Evolutionary conservation across 2,888 invertebrate genomes (phyloP).

Genomic region (Diogma glabrata): DNA sequence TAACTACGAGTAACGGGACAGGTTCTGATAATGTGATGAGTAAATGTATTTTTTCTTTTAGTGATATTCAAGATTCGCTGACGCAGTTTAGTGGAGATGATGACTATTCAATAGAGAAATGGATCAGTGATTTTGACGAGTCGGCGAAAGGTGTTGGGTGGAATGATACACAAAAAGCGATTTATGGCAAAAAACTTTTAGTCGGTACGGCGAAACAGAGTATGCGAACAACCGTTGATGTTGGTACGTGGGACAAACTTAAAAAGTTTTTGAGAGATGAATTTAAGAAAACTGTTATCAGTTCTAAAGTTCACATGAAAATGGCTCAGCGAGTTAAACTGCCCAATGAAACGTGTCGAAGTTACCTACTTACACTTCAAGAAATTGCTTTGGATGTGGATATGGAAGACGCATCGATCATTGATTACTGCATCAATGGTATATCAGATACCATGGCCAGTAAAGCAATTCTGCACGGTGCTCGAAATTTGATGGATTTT

Average conservation of each 20-base stretch:
- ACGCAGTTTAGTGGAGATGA: too few species aligned
- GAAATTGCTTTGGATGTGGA: neutral
- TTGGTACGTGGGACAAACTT: neutral
- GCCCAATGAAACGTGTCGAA: neutral
- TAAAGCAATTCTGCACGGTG: slow-evolving; percentile 13
- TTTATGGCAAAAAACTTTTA: neutral
- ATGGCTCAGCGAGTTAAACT: neutral
- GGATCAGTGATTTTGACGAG: too few species aligned
- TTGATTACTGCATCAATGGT: slow-evolving; percentile 7
- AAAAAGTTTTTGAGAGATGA: neutral
- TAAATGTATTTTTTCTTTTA: too few species aligned
- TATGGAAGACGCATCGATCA: neutral
- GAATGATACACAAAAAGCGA: neutral
- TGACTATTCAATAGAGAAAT: too few species aligned
- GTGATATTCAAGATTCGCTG: too few species aligned
- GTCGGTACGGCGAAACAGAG: neutral
- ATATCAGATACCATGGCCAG: slow-evolving; percentile 9
- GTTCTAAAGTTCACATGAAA: neutral
- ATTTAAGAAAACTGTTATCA: neutral
- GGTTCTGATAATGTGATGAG: too few species aligned
- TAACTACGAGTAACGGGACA: too few species aligned
- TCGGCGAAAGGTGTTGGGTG: neutral
- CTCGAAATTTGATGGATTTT: slow-evolving; percentile 10
- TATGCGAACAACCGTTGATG: too few species aligned
- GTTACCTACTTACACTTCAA: neutral